A percentile compares a stretch with the other conserved stretches of the same genome.
phyloP scores from a whole-genome alignment of 2,797 vertebrate genomes.

The Tolypeutes matacus region DNA sequence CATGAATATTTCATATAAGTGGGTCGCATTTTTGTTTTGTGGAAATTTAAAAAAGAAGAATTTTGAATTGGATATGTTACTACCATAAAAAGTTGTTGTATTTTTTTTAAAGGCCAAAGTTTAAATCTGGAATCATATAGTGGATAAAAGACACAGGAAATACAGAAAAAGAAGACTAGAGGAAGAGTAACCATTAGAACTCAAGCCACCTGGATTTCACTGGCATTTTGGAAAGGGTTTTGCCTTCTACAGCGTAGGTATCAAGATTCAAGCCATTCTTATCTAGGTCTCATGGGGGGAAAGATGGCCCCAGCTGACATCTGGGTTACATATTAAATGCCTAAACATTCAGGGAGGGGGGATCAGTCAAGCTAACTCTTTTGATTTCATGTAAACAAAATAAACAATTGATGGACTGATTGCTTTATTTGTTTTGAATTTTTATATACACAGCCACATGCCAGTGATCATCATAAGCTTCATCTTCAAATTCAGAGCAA shows the following conservation, averaged over 20 bases:
- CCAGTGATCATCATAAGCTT: slow-evolving; percentile 42
- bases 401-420: slow-evolving; percentile 75
- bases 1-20: background rate
- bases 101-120: background rate
- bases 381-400: slow-evolving; percentile 77
- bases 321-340: slow-evolving; percentile 80
- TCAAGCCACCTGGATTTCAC: slow-evolving; percentile 32
- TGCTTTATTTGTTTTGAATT: slow-evolving; percentile 72
- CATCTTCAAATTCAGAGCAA: slow-evolving; percentile 64
- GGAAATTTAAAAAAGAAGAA: background rate
- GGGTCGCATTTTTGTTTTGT: background rate
- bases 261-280: slow-evolving; percentile 64
- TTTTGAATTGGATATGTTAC: no score
- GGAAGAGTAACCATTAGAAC: background rate
- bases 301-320: slow-evolving; percentile 71
- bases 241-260: background rate
- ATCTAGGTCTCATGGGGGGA: slow-evolving; percentile 41
- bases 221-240: background rate
- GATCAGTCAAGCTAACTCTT: slow-evolving; percentile 72
- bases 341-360: slow-evolving; percentile 74
- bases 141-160: background rate
- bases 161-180: background rate
- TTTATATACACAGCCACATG: slow-evolving; percentile 69
- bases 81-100: background rate
- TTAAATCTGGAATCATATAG: background rate